phyloP scores from a whole-genome alignment of 2,113 vertebrate species.

The Nanger granti region DNA sequence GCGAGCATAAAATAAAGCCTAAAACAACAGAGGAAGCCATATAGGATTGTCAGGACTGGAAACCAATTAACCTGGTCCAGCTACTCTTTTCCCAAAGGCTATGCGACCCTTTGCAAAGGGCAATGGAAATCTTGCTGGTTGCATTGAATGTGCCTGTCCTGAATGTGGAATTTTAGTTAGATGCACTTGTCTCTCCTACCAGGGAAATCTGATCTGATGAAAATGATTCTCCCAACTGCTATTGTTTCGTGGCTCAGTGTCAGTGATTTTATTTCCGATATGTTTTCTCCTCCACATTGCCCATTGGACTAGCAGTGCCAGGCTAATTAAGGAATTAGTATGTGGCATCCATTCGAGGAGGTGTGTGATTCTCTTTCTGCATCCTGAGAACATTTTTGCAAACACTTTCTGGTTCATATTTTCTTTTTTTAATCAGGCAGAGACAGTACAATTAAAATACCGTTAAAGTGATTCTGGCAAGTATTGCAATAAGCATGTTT shows the following conservation, averaged over 20 bases:
- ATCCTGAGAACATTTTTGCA: slow-evolving; percentile 53
- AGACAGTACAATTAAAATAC: slow-evolving; percentile 85
- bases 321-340: slow-evolving; percentile 54
- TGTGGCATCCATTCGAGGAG: slow-evolving; percentile 42
- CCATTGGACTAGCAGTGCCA: neutral
- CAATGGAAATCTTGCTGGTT: neutral
- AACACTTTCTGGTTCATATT: slow-evolving; percentile 80
- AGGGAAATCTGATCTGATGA: neutral
- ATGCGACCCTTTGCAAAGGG: neutral
- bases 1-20: neutral
- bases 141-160: neutral
- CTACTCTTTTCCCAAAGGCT: neutral
- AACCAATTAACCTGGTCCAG: neutral
- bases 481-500: slow-evolving; percentile 83
- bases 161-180: neutral
- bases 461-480: slow-evolving; percentile 81
- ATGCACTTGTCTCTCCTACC: neutral
- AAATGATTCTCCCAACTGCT: neutral
- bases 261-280: slow-evolving; percentile 24
- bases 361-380: slow-evolving; percentile 35
- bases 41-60: neutral
- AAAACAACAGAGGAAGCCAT: neutral
- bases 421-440: slow-evolving; percentile 85
- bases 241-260: neutral
- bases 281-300: neutral